Evolutionary conservation across 2,113 vertebrate species (phyloP), one percentile per base, ranked within the genome.

Genomic region (Cynocephalus volans): DNA sequence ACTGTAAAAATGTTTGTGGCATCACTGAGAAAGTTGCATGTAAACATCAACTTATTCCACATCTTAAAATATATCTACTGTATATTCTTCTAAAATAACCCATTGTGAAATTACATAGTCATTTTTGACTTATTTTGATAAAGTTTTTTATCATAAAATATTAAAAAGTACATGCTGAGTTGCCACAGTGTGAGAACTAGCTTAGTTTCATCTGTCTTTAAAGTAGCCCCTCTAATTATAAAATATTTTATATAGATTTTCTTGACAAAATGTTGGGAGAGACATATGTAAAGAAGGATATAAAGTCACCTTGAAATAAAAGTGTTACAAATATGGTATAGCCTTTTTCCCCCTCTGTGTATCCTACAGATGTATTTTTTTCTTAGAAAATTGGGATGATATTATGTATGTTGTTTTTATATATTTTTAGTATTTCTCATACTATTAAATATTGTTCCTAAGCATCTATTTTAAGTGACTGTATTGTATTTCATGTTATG

Each of bases 11-110:
- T 93, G 95, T 90, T 82, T 97, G 73, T 93, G 62, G 67, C 73
- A 93, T 95, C 79, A 80, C 24, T 94, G 72, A 97, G 84, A 91
- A 82, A 73, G 82, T 94, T 97, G 72, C 80, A 96, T 96, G 67
- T 93, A 91, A 95, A 89, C 77, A 95, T 94, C 41, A 54, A n/a
- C 67, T 96, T 83, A 85, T 58, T 79, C 15, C 41, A 33, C 64
- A 89, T 96, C 69, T 96, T 94, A 95, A 96, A 92, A 92, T 82
- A 90, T 72, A 93, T 45, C 31, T 84, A 62, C 54, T 92, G 62
- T 95, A 79, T 56, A 84, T 83, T 95, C 93, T 88, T 75, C 56
- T 95, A 92, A 93, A 96, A 88, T 36, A 93, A 72, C 17, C 5
- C 19, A 96, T 26, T 95, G 48, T 95, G 15, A 31, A 80, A 77